Percentiles rank a stretch among this genome's conserved stretches.
Evolutionary conservation across 2,797 vertebrate species (phyloP).

Genomic region (Distichodus sexfasciatus): DNA sequence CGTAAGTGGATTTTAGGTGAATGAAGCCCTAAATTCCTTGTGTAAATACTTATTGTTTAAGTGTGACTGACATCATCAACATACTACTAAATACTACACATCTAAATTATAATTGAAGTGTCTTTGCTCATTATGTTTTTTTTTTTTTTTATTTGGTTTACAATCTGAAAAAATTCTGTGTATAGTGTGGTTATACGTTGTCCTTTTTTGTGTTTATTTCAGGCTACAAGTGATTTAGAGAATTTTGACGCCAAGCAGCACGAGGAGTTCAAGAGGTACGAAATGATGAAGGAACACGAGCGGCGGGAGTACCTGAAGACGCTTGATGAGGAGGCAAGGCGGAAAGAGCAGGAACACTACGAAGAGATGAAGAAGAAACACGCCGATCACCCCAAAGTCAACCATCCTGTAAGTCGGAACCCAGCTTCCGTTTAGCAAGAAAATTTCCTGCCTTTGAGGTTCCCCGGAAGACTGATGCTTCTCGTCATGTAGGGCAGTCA

Average conservation of each 20-base stretch:
- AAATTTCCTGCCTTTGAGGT: background rate
- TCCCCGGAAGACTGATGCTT: background rate
- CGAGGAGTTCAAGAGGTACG: conserved; percentile 95
- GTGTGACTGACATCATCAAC: no score
- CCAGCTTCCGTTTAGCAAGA: background rate
- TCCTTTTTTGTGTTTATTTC: background rate
- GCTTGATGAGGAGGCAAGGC: conserved; percentile 85
- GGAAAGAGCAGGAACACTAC: conserved; percentile 86
- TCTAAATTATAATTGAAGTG: no score
- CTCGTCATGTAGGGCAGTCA: conserved; percentile 85
- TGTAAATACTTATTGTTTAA: no score
- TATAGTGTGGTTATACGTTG: no score
- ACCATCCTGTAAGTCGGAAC: conserved; percentile 85
- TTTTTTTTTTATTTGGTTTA: background rate
- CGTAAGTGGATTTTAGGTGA: no score
- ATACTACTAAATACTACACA: no score
- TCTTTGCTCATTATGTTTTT: background rate
- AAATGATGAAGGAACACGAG: conserved; percentile 98
- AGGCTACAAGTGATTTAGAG: conserved; percentile 95
- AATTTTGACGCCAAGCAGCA: conserved; percentile 93
- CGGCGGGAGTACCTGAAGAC: conserved; percentile 90
- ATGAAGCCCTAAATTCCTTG: no score
- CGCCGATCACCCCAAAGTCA: conserved; percentile 93
- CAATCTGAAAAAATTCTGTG: no score
- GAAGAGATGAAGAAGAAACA: conserved; percentile 96